These are phyloP conservation scores for Mactra quadrangularis DNA, from an alignment of 1,140 invertebrate species.

Conservation along the genomic window DNA sequence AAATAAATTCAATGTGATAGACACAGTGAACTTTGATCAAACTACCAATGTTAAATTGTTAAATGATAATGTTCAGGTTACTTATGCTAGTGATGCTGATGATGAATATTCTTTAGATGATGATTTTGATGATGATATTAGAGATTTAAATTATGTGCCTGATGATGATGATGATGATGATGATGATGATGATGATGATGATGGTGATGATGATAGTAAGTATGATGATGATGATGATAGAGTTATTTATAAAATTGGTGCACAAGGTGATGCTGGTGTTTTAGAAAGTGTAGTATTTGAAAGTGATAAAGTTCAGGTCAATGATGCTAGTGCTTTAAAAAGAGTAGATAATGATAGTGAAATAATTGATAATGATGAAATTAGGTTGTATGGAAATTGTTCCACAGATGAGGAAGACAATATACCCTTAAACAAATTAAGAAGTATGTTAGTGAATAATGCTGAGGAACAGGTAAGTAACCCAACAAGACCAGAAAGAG, in stretches of 20 bases:
- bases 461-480: too few relatives aligned
- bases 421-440: background rate
- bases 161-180: background rate
- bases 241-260: background rate
- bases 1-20: background rate
- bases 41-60: background rate
- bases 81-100: too few relatives aligned
- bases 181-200: conserved; percentile 4
- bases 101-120: background rate
- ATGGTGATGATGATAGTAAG: too few relatives aligned
- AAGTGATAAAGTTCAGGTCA: background rate
- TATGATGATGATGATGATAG: too few relatives aligned
- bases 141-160: background rate
- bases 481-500: too few relatives aligned
- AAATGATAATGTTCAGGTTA: conserved; percentile 1
- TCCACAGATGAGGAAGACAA: background rate
- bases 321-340: background rate
- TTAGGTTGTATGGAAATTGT: background rate
- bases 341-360: background rate
- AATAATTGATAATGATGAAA: background rate
- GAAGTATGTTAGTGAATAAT: too few relatives aligned
- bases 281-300: background rate
- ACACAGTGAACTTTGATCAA: background rate
- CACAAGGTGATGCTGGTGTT: background rate
- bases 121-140: conserved; percentile 2